Conservation (phyloP, 2,113 vertebrate genomes). For the Zosterops japonicus region DNA sequence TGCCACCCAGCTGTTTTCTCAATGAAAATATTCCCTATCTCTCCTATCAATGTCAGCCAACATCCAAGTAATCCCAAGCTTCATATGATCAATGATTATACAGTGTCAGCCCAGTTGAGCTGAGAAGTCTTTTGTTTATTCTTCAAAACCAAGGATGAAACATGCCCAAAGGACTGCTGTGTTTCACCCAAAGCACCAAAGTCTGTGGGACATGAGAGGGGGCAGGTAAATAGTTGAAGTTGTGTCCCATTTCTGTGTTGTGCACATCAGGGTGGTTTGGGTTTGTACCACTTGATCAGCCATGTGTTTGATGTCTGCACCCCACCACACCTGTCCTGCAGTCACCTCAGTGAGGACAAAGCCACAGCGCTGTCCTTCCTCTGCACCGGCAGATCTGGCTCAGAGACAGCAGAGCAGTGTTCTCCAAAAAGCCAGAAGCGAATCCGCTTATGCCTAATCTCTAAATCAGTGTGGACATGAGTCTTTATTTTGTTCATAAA, state of each 20-base stretch:
- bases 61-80: background rate
- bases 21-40: background rate
- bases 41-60: fast-evolving
- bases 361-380: background rate
- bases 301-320: background rate
- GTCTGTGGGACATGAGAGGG: background rate
- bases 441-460: fast-evolving
- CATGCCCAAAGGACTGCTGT: background rate
- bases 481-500: background rate
- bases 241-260: background rate
- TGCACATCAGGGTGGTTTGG: background rate
- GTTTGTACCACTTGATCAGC: background rate
- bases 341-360: background rate
- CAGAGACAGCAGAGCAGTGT: fast-evolving
- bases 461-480: background rate
- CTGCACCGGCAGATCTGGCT: background rate
- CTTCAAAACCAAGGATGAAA: background rate
- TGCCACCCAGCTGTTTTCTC: background rate
- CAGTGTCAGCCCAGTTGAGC: background rate
- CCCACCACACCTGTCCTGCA: background rate
- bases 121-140: background rate
- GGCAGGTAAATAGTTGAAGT: background rate
- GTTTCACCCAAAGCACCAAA: background rate
- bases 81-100: background rate
- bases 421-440: background rate